phyloP scores from a whole-genome alignment of 2,797 vertebrate species.

The Potorous gilbertii region DNA sequence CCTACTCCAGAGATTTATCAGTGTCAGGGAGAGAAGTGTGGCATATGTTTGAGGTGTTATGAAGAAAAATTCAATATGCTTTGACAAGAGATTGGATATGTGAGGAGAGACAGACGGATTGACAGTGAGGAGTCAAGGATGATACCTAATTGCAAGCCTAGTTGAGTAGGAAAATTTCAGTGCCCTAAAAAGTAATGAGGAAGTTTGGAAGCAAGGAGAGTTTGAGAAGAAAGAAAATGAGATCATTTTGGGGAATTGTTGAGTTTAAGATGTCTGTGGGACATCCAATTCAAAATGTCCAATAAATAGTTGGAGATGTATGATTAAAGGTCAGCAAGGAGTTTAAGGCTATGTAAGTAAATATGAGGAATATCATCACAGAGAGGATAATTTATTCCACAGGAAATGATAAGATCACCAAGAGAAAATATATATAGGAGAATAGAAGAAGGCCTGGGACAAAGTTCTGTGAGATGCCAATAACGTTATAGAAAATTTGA shows the following conservation, averaged over 20 bases:
- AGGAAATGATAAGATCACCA: background rate
- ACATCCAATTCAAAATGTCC: background rate
- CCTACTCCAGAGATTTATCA: too few relatives aligned
- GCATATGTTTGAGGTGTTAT: too few relatives aligned
- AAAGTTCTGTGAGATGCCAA: too few relatives aligned
- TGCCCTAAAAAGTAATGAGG: too few relatives aligned
- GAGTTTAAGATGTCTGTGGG: background rate
- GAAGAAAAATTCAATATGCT: too few relatives aligned
- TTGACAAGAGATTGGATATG: too few relatives aligned
- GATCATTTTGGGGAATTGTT: background rate
- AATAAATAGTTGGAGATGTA: background rate
- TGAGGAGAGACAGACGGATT: background rate
- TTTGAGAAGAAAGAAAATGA: background rate
- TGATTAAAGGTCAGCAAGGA: background rate
- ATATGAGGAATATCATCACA: background rate
- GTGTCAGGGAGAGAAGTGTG: too few relatives aligned
- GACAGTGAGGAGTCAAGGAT: background rate
- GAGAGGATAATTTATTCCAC: background rate
- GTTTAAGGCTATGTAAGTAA: background rate
- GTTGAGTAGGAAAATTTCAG: background rate
- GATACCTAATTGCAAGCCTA: background rate
- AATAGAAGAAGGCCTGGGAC: background rate
- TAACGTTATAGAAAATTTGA: too few relatives aligned
- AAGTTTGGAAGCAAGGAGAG: background rate
- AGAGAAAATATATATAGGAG: background rate